phyloP scores from a whole-genome alignment of 2,888 invertebrate species.

The Lochmaea crataegi region DNA sequence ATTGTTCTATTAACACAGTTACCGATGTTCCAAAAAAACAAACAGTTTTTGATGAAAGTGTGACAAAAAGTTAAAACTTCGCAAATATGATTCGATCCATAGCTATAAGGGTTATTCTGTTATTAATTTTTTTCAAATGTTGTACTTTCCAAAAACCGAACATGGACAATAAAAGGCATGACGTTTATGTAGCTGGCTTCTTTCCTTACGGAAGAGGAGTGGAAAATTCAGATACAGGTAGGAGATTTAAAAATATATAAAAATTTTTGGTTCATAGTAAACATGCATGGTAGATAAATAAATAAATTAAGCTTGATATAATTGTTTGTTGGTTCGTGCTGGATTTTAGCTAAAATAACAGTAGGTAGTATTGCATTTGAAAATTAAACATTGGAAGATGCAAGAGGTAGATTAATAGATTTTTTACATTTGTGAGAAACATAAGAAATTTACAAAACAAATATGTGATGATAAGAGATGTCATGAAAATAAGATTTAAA shows the following conservation, averaged over 20 bases:
- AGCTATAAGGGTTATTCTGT: constrained; percentile 21
- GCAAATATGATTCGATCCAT: constrained; percentile 24
- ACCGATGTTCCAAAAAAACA: constrained; percentile 29
- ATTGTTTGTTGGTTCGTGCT: too few relatives aligned
- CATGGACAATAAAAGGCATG: constrained; percentile 78
- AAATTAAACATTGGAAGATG: too few relatives aligned
- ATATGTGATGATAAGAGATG: too few relatives aligned
- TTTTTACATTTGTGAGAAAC: too few relatives aligned
- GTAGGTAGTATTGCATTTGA: too few relatives aligned
- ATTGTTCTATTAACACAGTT: constrained; percentile 23
- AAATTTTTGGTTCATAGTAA: constrained; percentile 25
- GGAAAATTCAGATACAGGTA: constrained; percentile 84
- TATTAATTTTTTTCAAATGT: constrained; percentile 37
- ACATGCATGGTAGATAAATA: too few relatives aligned
- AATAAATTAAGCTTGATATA: too few relatives aligned
- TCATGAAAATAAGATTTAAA: too few relatives aligned
- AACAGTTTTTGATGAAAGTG: constrained; percentile 25
- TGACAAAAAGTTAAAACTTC: constrained; percentile 11
- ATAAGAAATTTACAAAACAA: too few relatives aligned
- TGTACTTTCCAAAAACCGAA: constrained; percentile 72
- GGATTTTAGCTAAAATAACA: too few relatives aligned
- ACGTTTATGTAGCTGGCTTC: constrained; percentile 93
- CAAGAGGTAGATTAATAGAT: too few relatives aligned
- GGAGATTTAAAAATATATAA: constrained; percentile 33
- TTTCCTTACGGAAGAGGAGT: constrained; percentile 89